Evolutionary conservation across 2,113 vertebrate species (phyloP).

Genomic region (Odobenus rosmarus): DNA sequence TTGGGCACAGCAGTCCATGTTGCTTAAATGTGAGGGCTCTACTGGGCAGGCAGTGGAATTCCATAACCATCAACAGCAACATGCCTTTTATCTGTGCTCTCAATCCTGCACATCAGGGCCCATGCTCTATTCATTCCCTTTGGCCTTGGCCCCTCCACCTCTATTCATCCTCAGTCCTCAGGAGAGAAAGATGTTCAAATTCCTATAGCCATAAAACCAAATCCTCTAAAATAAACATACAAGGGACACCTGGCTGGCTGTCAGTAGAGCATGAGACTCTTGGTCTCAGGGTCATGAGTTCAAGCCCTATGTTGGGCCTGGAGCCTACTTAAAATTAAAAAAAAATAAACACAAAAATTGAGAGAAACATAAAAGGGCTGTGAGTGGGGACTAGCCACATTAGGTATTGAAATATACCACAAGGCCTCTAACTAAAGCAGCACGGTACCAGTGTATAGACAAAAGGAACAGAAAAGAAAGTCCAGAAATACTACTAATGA

Average conservation of each 20-base stretch:
- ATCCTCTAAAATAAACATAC: constrained; percentile 21
- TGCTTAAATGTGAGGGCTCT: neutral
- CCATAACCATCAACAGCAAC: neutral
- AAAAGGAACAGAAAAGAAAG: neutral
- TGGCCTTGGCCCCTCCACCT: neutral
- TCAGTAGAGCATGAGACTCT: neutral
- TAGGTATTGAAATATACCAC: constrained; percentile 25
- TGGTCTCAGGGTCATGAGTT: neutral
- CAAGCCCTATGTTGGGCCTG: neutral
- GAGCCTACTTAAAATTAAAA: neutral
- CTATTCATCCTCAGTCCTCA: neutral
- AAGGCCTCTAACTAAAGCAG: constrained; percentile 13
- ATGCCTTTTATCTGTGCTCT: neutral
- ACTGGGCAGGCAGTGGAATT: neutral
- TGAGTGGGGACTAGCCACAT: neutral
- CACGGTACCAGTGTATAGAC: neutral
- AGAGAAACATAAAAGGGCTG: neutral
- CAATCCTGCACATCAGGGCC: neutral
- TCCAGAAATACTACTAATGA: neutral
- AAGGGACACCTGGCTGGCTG: neutral
- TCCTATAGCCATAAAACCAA: constrained; percentile 1
- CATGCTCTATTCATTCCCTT: neutral
- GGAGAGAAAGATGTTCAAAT: constrained; percentile 29
- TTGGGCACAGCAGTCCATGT: neutral
- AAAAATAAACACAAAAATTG: neutral